Conservation (phyloP, 2,113 vertebrate genomes). For the Dicentrarchus labrax region DNA sequence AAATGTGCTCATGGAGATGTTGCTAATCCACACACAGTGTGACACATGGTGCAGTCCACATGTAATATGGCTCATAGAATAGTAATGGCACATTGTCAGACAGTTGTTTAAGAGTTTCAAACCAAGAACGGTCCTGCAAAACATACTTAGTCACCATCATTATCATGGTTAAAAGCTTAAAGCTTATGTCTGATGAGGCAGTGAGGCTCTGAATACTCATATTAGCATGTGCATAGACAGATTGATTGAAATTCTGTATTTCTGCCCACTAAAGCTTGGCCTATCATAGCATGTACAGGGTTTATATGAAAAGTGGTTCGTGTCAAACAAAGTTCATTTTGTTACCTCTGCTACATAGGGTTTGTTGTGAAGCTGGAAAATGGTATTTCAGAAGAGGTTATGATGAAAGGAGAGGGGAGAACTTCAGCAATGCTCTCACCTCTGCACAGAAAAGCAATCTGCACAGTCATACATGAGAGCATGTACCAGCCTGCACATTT, state of each 20-base stretch:
- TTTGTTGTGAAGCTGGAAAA: not conserved
- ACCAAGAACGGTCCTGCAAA: constrained; percentile 23
- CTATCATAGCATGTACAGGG: not conserved
- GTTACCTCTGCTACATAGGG: not conserved
- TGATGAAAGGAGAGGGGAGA: not conserved
- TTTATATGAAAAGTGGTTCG: constrained; percentile 20
- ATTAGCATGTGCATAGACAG: not conserved
- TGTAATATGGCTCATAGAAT: constrained; percentile 14
- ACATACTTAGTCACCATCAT: constrained; percentile 38
- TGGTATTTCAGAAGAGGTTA: not conserved
- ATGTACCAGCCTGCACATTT: not conserved
- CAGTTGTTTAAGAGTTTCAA: constrained; percentile 32
- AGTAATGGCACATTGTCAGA: constrained; percentile 3
- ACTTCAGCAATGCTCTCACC: not conserved
- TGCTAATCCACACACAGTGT: constrained; percentile 39
- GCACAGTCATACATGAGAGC: not conserved
- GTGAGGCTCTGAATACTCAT: constrained; percentile 5
- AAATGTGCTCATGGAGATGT: constrained; percentile 36
- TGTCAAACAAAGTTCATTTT: not conserved
- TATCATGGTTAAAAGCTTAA: constrained; percentile 38
- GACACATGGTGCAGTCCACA: constrained; percentile 48
- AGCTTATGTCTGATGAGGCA: constrained; percentile 35
- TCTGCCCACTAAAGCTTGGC: constrained; percentile 2
- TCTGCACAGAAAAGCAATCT: constrained; percentile 17
- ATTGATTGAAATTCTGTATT: not conserved